Conservation (phyloP, 53 echinoderm and acorn worm species). For the Zoroaster sp. region DNA sequence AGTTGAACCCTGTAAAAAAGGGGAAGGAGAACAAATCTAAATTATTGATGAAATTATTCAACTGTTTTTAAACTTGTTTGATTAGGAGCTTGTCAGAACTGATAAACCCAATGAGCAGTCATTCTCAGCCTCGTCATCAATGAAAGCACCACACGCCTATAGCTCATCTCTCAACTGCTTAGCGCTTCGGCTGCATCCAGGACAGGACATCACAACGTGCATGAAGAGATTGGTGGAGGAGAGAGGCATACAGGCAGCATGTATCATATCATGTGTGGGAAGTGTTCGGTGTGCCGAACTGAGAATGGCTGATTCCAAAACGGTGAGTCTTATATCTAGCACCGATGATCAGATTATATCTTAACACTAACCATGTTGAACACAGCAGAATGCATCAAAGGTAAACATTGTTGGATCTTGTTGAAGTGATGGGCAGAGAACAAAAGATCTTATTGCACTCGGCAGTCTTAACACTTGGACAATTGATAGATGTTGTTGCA, state of each 20-base stretch:
- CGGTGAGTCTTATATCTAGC: slow-evolving; percentile 42
- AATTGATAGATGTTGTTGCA: no score
- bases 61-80: no score
- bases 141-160: background rate
- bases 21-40: no score
- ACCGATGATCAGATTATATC: background rate
- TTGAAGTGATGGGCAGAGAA: no score
- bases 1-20: no score
- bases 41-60: no score
- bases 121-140: background rate
- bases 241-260: slow-evolving; percentile 67
- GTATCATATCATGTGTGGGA: slow-evolving; percentile 84
- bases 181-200: slow-evolving; percentile 71
- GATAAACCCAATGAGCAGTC: background rate
- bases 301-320: slow-evolving; percentile 80
- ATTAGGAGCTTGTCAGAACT: background rate
- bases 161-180: slow-evolving; percentile 54
- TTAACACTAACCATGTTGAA: background rate
- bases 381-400: no score
- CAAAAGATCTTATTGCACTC: no score
- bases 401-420: no score
- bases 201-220: slow-evolving; percentile 69
- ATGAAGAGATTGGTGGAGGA: slow-evolving; percentile 50
- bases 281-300: slow-evolving; percentile 65
- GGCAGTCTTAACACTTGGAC: no score